phyloP scores from a whole-genome alignment of 1,140 invertebrate species.

The Monomorium pharaonis region DNA sequence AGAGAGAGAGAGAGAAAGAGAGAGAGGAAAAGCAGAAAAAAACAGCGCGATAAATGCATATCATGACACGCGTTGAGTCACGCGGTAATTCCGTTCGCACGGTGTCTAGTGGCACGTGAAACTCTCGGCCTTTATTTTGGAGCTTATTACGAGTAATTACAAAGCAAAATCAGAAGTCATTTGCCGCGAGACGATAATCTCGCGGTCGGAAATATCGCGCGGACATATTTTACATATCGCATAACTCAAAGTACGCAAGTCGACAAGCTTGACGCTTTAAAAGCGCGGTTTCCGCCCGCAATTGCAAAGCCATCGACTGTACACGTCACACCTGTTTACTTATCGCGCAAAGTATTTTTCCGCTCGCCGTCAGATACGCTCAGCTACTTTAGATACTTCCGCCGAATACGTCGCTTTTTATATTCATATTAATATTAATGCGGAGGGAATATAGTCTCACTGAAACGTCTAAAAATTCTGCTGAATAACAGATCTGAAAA shows the following conservation, averaged over 20 bases:
- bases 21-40: not conserved
- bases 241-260: not conserved
- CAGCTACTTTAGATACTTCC: not conserved
- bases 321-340: not conserved
- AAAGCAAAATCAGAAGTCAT: not conserved
- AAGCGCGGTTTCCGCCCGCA: not conserved
- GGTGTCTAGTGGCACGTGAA: conserved; percentile 35
- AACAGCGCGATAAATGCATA: conserved; percentile 41
- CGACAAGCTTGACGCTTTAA: not conserved
- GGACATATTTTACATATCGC: not conserved
- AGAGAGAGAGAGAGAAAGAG: conserved; percentile 17
- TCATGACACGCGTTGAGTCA: conserved; percentile 53
- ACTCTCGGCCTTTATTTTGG: conserved; percentile 23
- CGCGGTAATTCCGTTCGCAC: conserved; percentile 39
- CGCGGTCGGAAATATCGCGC: not conserved
- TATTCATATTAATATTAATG: no score
- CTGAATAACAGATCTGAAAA: no score
- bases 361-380: not conserved
- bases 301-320: not conserved
- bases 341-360: conserved; percentile 3
- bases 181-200: not conserved
- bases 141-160: conserved; percentile 1
- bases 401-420: not conserved
- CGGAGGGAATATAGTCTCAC: no score
- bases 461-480: not conserved